Base-by-base conservation (phyloP, 2,888 invertebrate species). In the Tortrix viridana region DNA sequence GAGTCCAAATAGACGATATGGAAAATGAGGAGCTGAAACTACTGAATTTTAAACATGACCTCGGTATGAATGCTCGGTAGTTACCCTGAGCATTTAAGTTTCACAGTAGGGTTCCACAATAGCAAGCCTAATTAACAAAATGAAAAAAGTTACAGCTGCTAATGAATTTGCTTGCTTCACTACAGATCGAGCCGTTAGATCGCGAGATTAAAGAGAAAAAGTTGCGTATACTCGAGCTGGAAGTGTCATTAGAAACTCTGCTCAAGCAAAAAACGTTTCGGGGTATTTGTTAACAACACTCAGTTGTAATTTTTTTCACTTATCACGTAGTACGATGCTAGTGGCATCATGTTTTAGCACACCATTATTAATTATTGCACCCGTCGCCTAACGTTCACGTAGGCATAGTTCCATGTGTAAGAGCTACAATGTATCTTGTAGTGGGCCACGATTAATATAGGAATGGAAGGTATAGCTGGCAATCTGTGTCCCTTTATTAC, bases 121-220 rank as follows among this genome's bases (percentile, higher is more conserved):
- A 60, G 56, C 48, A 16, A 23, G 20, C 14, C 18, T 52, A 26
- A 22, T 41, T 14, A 22, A 43, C 44, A 26, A 62, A 19, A 61
- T 26, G 79, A 82, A 87, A 88, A 85, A 89, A 88, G 78, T 90
- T 89, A 90, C 91, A 91, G 86, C 90, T 91, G 89, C 71, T 66
- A 67, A 55, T 48, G 44, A 23, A 61, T 32, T 32, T 41, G 49
- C 20, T 60, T 56, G 20, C 32, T 55, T 65, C 54, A 57, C 59
- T 66, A 74, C 94, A 95, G 89, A 97, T 98, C 75, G 97, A 97
- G 77, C 98, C 98, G 1, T 94, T 96, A 71, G 97, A 98, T 77
- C 94, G 95, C 68, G 96, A 96, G 76, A 97, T 98, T 71, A 95
- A 95, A 80, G 95, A 96, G 71, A 95, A 97, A 88, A 96, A 96